Percentiles rank a stretch among this genome's conserved stretches.
phyloP scores from a whole-genome alignment of 2,113 vertebrate species.

The Pelecanus crispus region DNA sequence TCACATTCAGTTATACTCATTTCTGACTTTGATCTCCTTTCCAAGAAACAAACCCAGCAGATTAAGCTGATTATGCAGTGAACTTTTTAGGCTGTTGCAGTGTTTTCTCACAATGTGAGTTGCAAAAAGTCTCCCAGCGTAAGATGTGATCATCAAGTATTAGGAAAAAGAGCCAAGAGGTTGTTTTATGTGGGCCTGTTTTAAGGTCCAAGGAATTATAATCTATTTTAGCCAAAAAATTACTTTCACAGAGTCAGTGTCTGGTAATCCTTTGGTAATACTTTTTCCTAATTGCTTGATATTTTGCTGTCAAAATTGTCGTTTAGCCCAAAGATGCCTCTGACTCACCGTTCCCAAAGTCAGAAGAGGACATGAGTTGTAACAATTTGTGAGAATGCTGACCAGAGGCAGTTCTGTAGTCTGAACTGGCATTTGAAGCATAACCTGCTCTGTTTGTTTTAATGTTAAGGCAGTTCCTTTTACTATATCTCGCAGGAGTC shows the following conservation, averaged over 20 bases:
- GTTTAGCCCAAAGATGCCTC: neutral
- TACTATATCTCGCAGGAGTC: neutral
- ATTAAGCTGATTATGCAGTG: slow-evolving; percentile 6
- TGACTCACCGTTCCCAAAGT: neutral
- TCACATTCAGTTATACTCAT: neutral
- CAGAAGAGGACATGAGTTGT: neutral
- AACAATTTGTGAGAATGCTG: neutral
- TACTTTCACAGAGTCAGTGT: neutral
- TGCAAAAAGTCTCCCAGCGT: neutral
- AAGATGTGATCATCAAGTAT: neutral
- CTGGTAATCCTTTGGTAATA: neutral
- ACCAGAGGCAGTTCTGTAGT: neutral
- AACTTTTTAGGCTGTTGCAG: neutral
- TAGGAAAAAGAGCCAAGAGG: neutral
- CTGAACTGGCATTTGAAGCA: neutral
- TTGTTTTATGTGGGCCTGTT: neutral
- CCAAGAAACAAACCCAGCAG: neutral
- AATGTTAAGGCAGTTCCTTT: neutral
- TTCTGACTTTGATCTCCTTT: slow-evolving; percentile 6
- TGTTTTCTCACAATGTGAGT: neutral
- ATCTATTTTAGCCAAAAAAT: neutral
- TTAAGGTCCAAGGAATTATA: neutral
- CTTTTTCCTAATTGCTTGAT: neutral
- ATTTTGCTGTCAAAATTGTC: neutral
- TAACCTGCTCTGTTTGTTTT: neutral